These are phyloP conservation scores for Oxytorus armatus DNA, from an alignment of 2,888 invertebrate genomes.

Conservation along the genomic window DNA sequence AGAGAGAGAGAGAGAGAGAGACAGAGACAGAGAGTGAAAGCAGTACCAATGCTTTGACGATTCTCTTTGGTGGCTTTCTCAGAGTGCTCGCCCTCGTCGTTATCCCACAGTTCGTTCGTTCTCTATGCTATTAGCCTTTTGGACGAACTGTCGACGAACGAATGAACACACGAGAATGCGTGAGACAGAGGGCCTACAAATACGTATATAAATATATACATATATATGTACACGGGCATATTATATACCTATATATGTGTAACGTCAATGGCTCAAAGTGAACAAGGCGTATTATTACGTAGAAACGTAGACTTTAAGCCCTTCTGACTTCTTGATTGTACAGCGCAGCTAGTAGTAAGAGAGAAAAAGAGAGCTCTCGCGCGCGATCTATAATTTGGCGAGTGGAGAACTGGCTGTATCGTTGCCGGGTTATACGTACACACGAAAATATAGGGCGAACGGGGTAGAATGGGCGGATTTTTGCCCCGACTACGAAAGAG, in stretches of 20 bases:
- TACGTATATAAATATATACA: neutral
- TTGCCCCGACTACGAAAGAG: conserved; percentile 40
- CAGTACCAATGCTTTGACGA: conserved; percentile 38
- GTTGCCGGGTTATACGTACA: conserved; percentile 28
- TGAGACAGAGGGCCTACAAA: conserved; percentile 20
- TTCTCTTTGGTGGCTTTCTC: conserved; percentile 28
- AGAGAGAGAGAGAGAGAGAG: conserved; percentile 5
- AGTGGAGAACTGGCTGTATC: conserved; percentile 62
- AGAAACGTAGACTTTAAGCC: conserved; percentile 1
- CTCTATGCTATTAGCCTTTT: conserved; percentile 50
- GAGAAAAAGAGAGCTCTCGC: conserved; percentile 19
- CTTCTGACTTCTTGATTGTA: conserved; percentile 18
- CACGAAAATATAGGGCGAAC: conserved; percentile 43
- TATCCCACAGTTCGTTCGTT: conserved; percentile 28
- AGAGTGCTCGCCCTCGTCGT: conserved; percentile 3
- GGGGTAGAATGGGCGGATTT: conserved; percentile 41
- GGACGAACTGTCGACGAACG: conserved; percentile 36
- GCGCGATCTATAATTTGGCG: conserved; percentile 71
- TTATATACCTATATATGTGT: neutral
- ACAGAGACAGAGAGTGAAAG: conserved; percentile 3
- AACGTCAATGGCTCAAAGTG: conserved; percentile 4
- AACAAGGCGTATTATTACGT: conserved; percentile 18
- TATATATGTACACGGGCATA: conserved; percentile 5
- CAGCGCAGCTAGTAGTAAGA: conserved; percentile 4
- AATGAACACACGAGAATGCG: neutral